Percentiles rank a stretch among this genome's conserved stretches.
These are phyloP conservation scores for Mionectes olivaceus DNA, from an alignment of 2,797 vertebrate genomes.

Conservation along the genomic window DNA sequence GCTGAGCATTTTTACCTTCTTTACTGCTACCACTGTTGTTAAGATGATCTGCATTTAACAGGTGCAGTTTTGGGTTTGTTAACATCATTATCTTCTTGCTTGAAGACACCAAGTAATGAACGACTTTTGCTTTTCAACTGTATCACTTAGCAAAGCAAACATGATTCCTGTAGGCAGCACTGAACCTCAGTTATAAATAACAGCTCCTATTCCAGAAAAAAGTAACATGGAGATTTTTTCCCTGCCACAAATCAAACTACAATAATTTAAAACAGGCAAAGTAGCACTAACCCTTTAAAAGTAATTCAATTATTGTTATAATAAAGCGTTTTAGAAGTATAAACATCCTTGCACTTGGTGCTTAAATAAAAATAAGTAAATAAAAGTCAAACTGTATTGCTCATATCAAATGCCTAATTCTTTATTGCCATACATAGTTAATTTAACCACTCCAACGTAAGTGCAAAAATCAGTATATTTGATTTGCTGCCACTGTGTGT, in stretches of 20 bases:
- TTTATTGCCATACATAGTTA: background rate
- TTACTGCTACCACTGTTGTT: background rate
- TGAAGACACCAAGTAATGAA: background rate
- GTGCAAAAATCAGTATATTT: background rate
- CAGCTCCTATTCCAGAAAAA: background rate
- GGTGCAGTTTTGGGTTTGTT: background rate
- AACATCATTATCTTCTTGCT: background rate
- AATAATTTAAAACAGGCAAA: background rate
- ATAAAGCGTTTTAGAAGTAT: background rate
- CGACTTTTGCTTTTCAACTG: background rate
- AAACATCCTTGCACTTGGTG: background rate
- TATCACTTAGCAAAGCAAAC: background rate
- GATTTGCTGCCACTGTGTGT: background rate
- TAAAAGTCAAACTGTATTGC: background rate
- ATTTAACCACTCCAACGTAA: background rate
- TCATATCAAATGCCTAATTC: background rate
- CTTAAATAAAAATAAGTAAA: background rate
- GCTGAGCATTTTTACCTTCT: constrained; percentile 2
- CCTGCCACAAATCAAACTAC: background rate
- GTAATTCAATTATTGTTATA: background rate
- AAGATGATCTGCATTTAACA: background rate
- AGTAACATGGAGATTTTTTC: background rate
- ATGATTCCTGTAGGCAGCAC: background rate
- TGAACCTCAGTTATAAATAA: background rate
- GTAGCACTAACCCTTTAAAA: background rate